phyloP scores from a whole-genome alignment of 2,113 vertebrate species.

The Quiscalus mexicanus region DNA sequence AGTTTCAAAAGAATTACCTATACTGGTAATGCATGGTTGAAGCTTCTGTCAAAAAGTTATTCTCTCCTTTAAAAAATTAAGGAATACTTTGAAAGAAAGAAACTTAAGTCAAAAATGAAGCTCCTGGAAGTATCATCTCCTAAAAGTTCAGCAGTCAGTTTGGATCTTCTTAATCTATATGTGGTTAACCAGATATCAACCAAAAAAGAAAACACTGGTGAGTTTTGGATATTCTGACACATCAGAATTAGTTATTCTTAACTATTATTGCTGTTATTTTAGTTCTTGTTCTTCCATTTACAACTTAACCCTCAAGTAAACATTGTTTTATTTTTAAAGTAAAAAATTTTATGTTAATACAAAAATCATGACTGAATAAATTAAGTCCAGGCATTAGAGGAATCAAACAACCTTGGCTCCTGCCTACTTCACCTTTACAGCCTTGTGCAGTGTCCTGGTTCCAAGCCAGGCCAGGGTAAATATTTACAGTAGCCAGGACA shows the following conservation, averaged over 20 bases:
- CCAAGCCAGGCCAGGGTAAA: not conserved
- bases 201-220: slow-evolving; percentile 82
- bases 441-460: not conserved
- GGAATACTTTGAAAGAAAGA: slow-evolving; percentile 94
- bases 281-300: not conserved
- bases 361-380: not conserved
- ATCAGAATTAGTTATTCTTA: not conserved
- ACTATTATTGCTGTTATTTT: not conserved
- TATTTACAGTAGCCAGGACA: not conserved
- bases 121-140: slow-evolving; percentile 66
- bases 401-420: not conserved
- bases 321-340: not conserved
- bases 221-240: slow-evolving; percentile 42
- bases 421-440: not conserved
- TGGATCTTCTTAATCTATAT: slow-evolving; percentile 88
- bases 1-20: not conserved
- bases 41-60: not conserved
- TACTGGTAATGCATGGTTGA: not conserved
- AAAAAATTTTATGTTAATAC: not conserved
- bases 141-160: slow-evolving; percentile 73
- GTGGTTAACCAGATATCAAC: slow-evolving; percentile 90
- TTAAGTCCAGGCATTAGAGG: not conserved
- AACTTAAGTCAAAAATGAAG: slow-evolving; percentile 82
- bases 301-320: not conserved
- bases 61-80: slow-evolving; percentile 62